Percentiles rank a stretch among this genome's conserved stretches.
These are phyloP conservation scores for Pygoscelis adeliae DNA, from an alignment of 2,113 vertebrate species.

Conservation along the genomic window DNA sequence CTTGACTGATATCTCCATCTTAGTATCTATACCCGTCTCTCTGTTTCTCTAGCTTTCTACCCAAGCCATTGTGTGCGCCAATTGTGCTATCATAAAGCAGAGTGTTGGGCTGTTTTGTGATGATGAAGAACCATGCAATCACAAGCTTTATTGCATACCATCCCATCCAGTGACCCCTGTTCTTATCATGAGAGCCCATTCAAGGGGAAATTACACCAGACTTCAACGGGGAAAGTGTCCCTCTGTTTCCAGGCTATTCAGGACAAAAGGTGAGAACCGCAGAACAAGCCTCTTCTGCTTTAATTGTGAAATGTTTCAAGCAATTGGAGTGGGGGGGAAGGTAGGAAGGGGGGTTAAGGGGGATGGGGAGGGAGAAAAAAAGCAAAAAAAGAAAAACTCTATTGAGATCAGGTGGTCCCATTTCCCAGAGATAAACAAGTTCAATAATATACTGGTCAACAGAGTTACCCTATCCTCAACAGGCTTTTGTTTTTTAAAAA, in stretches of 20 bases:
- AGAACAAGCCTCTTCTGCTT: slow-evolving; percentile 74
- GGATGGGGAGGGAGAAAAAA: not conserved
- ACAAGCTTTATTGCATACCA: slow-evolving; percentile 78
- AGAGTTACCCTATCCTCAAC: slow-evolving; percentile 79
- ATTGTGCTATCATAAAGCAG: slow-evolving; percentile 70
- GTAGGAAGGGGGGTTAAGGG: not conserved
- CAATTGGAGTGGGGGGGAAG: not conserved
- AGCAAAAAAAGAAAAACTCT: slow-evolving; percentile 55
- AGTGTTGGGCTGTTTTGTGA: slow-evolving; percentile 70
- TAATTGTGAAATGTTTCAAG: slow-evolving; percentile 73
- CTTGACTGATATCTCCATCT: slow-evolving; percentile 77
- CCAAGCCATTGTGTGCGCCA: slow-evolving; percentile 71
- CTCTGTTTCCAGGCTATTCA: slow-evolving; percentile 79
- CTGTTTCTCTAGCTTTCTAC: slow-evolving; percentile 76
- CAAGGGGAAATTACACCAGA: slow-evolving; percentile 80
- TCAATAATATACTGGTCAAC: slow-evolving; percentile 77
- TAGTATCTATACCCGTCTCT: slow-evolving; percentile 70
- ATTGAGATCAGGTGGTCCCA: slow-evolving; percentile 79
- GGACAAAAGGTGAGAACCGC: slow-evolving; percentile 76
- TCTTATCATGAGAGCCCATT: slow-evolving; percentile 78
- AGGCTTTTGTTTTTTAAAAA: slow-evolving; percentile 80
- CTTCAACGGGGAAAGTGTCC: slow-evolving; percentile 73
- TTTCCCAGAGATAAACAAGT: slow-evolving; percentile 76
- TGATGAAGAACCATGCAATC: slow-evolving; percentile 72
- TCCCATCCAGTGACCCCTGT: slow-evolving; percentile 74